phyloP scores from a whole-genome alignment of 2,797 vertebrate species.

The Microctenopoma steveboyesi region DNA sequence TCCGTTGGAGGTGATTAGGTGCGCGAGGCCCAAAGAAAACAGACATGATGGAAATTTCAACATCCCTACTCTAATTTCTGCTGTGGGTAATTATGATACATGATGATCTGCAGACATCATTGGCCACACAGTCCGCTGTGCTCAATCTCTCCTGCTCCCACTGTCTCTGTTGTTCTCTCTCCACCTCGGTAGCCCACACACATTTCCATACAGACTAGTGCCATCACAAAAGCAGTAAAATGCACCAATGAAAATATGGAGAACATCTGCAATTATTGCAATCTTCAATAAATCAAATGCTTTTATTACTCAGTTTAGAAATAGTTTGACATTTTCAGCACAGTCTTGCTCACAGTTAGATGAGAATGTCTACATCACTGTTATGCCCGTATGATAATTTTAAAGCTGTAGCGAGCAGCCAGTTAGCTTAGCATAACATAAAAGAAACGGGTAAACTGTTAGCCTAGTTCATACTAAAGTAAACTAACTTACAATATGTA shows the following conservation, averaged over 20 bases:
- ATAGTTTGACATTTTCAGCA: neutral
- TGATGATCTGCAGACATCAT: constrained; percentile 80
- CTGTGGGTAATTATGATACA: constrained; percentile 80
- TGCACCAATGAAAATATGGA: constrained; percentile 20
- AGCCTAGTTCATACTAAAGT: neutral
- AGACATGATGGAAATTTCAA: constrained; percentile 83
- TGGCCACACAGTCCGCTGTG: constrained; percentile 71
- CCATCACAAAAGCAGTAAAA: constrained; percentile 25
- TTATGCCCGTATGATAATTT: neutral
- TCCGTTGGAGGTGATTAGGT: constrained; percentile 80
- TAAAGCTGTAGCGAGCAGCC: neutral
- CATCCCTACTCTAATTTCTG: constrained; percentile 81
- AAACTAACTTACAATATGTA: too few relatives aligned
- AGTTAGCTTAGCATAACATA: constrained; percentile 1
- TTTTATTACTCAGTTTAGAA: neutral
- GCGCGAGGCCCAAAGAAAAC: constrained; percentile 79
- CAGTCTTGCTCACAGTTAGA: neutral
- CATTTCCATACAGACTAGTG: constrained; percentile 32
- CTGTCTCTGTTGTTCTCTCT: constrained; percentile 47
- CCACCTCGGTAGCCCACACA: constrained; percentile 23
- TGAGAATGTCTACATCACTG: neutral
- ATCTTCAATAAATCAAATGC: constrained; percentile 3
- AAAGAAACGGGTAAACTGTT: neutral
- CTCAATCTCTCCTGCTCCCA: constrained; percentile 54
- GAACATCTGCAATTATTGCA: constrained; percentile 23